Percentiles rank a stretch among this genome's conserved stretches.
phyloP scores from a whole-genome alignment of 1,140 invertebrate species.

The Temnothorax curvispinosus region DNA sequence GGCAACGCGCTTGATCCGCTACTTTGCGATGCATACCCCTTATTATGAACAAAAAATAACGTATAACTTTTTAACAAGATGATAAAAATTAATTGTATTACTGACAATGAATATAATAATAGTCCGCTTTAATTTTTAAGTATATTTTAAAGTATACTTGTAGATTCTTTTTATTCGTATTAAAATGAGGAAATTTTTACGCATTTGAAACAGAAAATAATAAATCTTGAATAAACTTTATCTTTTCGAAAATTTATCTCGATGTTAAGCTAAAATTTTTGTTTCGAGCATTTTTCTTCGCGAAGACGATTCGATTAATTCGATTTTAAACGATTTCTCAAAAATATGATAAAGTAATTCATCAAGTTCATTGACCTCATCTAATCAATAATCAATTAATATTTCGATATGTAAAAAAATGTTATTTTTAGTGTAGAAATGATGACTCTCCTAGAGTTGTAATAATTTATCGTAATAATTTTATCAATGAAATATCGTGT shows the following conservation, averaged over 20 bases:
- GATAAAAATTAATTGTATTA: not conserved
- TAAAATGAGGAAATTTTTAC: too few relatives aligned
- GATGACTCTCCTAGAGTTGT: not conserved
- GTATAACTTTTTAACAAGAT: not conserved
- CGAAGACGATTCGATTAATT: not conserved
- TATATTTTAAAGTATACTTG: not conserved
- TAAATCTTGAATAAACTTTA: not conserved
- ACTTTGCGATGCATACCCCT: conserved; percentile 10
- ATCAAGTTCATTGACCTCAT: not conserved
- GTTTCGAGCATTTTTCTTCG: not conserved
- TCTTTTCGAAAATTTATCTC: not conserved
- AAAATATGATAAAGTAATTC: too few relatives aligned
- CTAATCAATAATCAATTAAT: not conserved
- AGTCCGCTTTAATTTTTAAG: not conserved
- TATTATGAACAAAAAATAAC: not conserved
- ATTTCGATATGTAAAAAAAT: not conserved
- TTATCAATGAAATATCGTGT: not conserved
- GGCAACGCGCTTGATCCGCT: conserved; percentile 41
- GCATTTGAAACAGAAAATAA: not conserved
- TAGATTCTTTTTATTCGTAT: not conserved
- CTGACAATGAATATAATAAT: not conserved
- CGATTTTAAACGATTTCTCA: too few relatives aligned
- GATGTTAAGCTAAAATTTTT: not conserved
- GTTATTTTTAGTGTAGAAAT: not conserved
- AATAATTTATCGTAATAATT: not conserved